Base-by-base conservation (phyloP, 2,113 vertebrate species). In the Paratilapia polleni region DNA sequence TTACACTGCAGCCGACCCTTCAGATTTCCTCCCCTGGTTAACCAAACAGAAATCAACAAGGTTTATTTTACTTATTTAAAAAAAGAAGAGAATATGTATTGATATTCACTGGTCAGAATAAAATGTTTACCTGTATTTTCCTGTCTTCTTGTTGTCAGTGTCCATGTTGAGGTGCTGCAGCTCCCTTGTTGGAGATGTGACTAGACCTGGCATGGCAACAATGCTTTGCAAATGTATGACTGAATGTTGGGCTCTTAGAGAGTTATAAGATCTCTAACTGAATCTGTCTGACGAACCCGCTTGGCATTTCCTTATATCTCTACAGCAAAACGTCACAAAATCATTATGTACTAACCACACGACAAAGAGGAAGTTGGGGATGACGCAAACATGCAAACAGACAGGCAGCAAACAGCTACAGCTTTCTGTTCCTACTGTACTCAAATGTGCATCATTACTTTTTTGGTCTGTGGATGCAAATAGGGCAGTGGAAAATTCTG, bases 181-280 rank as follows among this genome's bases (percentile, higher is more conserved):
- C 89, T 95, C 94, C 87, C 89, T 94, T 68, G 95, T 41, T 57
- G 95, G 92, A 36, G 88, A 88, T 62, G 95, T 70, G 54, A 86
- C 84, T 22, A 94, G 79, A 95, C 92, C 91, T 94, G 93, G 93
- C 97, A 97, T 95, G 90, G 93, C 95, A 96, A 93, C 13, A 61
- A 4, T 20, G 9, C 34, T 66, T n/a, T 62, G 74, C 80, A 14
- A n/a, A 20, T 47, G 52, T 77, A 89, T 10, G 43, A 20, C 4
- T 43, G 47, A 66, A 24, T 14, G 56, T 57, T 41, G n/a, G 3
- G 38, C 66, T 80, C 81, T 34, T 14, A 66, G 19, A 79, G 49
- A 12, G 28, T 5, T 34, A 1, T 28, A 17, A 43, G 56, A 38
- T 66, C 36, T 47, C 43, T 63, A 59, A 47, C 74, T 58, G 26